Base-by-base conservation (phyloP, 1,140 invertebrate species). In the Caenorhabditis brenneri region DNA sequence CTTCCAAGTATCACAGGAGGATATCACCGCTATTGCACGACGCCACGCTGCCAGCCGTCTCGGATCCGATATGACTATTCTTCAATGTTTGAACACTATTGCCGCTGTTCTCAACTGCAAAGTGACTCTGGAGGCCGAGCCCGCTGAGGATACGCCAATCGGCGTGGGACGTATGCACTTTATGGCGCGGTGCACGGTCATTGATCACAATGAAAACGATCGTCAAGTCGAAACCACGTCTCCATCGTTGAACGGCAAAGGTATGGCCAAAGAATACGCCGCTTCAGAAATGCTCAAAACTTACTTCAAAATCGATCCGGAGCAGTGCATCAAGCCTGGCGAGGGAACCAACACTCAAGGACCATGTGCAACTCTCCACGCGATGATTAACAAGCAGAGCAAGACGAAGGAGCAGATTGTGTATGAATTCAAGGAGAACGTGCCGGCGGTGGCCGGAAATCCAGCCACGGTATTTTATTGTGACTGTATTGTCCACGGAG, bases 281-380 rank as follows among this genome's bases (percentile, higher is more conserved):
- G 55, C 46, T 15, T 1, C 1, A 1, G 60, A 82, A 33, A 74
- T 51, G 39, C 81, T 82, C 22, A 82, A 74, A 49, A 22, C 69
- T 5, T 60, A 82, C 42, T 82, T 82, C 24, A 24, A 48, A 16
- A 82, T 82, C n/a, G 60, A 82, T 46, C 51, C 80, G 15, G 10
- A 22, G 9, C 9, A 19, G 10, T 46, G 36, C 27, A 6, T 24
- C 3, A 74, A 39, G 15, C 5, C n/a, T 19, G 36, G n/a, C 1
- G 6, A 24, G 15, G 22, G n/a, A n/a, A n/a, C n/a, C n/a, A 74
- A 19, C n/a, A 16, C 0, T 33, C 65, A 74, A 22, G 65, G 65
- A 46, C 65, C 65, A 10, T 74, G 65, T 46, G 65, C 65, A 3
- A 15, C 46, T 42, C 65, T 74, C 24, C 65, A 74, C 10, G 65